phyloP scores from a whole-genome alignment of 1,140 invertebrate species.

The Drosophila nasuta region DNA sequence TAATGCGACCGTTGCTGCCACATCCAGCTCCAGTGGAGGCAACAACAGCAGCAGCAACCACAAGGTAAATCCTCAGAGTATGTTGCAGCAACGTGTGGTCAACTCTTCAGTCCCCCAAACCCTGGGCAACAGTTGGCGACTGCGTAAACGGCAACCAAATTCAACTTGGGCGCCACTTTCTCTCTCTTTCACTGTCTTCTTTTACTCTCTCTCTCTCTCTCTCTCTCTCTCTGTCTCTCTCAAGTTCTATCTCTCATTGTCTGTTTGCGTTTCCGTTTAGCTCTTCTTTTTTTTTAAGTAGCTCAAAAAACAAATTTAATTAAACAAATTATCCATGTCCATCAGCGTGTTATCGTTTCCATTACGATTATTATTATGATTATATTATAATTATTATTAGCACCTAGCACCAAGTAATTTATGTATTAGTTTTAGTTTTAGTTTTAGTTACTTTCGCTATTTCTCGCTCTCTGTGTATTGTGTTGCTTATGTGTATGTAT shows the following conservation, averaged over 20 bases:
- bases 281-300: constrained; percentile 16
- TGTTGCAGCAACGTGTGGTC: not conserved
- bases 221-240: not conserved
- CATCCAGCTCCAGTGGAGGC: not conserved
- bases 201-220: not conserved
- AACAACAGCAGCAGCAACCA: constrained; percentile 1
- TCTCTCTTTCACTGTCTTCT: constrained; percentile 21
- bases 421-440: constrained; percentile 13
- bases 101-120: constrained; percentile 31
- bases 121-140: constrained; percentile 55
- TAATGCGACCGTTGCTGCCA: constrained; percentile 4
- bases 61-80: constrained; percentile 33
- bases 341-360: not conserved
- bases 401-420: not conserved
- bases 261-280: constrained; percentile 21
- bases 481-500: not conserved
- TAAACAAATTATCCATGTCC: constrained; percentile 2
- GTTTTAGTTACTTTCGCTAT: not conserved
- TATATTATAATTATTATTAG: constrained; percentile 4
- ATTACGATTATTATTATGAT: constrained; percentile 5
- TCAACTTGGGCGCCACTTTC: constrained; percentile 24
- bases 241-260: constrained; percentile 28
- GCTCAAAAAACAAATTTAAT: constrained; percentile 1
- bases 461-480: not conserved
- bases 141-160: constrained; percentile 69